Conservation (phyloP, 2,888 invertebrate genomes). For the Platycheirus rosarum region DNA sequence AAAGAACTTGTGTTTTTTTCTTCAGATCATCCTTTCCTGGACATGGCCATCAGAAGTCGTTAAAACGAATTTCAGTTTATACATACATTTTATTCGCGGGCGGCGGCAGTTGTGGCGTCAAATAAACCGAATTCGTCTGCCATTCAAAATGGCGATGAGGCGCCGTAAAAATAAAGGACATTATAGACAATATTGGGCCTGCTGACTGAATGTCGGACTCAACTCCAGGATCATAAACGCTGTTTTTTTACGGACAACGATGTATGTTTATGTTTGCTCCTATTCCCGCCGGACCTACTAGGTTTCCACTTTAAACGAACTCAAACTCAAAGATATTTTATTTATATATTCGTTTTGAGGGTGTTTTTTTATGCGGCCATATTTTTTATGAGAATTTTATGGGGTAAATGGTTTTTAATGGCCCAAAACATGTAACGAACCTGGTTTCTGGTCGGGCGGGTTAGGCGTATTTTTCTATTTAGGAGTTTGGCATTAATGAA, state of each 20-base stretch:
- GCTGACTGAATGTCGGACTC: slow-evolving; percentile 2
- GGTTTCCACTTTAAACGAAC: slow-evolving; percentile 26
- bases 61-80: slow-evolving; percentile 61
- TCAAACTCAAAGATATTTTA: slow-evolving; percentile 48
- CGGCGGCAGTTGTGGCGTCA: neutral
- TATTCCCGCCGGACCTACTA: no score
- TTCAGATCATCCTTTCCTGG: slow-evolving; percentile 28
- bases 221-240: slow-evolving; percentile 22
- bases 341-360: slow-evolving; percentile 54
- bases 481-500: no score
- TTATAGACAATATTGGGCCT: slow-evolving; percentile 29
- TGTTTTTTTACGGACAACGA: slow-evolving; percentile 11
- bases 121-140: slow-evolving; percentile 33
- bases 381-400: slow-evolving; percentile 21
- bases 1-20: slow-evolving; percentile 28
- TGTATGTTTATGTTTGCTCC: neutral
- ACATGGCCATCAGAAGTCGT: slow-evolving; percentile 41
- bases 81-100: slow-evolving; percentile 64
- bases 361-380: slow-evolving; percentile 37
- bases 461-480: no score
- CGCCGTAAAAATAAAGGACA: slow-evolving; percentile 35
- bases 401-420: slow-evolving; percentile 53
- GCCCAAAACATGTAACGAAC: slow-evolving; percentile 17
- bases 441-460: neutral
- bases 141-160: slow-evolving; percentile 18